Evolutionary conservation across 2,797 vertebrate species (phyloP).

Genomic region (Lagocephalus sceleratus): DNA sequence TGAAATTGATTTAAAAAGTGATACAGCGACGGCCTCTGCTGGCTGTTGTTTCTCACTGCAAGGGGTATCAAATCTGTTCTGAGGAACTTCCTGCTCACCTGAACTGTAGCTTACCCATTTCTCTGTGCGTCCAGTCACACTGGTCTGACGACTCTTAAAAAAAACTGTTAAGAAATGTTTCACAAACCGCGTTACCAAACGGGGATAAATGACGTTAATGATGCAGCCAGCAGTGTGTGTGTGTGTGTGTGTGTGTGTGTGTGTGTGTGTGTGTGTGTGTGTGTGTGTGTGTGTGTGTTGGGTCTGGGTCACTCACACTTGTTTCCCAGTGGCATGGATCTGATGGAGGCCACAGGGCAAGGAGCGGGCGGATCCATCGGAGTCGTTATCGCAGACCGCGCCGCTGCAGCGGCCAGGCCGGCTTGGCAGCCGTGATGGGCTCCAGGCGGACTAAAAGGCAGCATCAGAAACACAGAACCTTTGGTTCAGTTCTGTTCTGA

Average conservation of each 20-base stretch:
- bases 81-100: too few relatives aligned
- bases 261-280: too few relatives aligned
- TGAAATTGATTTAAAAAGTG: background rate
- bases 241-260: slow-evolving; percentile 38
- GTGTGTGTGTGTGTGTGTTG: slow-evolving; percentile 42
- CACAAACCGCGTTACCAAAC: slow-evolving; percentile 71
- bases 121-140: too few relatives aligned
- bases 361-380: slow-evolving; percentile 78
- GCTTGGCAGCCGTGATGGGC: slow-evolving; percentile 69
- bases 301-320: slow-evolving; percentile 70
- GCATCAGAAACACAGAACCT: slow-evolving; percentile 25
- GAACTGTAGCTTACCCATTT: too few relatives aligned
- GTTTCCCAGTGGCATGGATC: slow-evolving; percentile 78
- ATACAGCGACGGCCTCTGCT: slow-evolving; percentile 33
- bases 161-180: slow-evolving; percentile 57
- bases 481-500: background rate
- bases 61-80: background rate
- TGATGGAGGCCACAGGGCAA: slow-evolving; percentile 76
- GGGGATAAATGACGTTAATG: slow-evolving; percentile 73
- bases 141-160: slow-evolving; percentile 63
- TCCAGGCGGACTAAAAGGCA: slow-evolving; percentile 70
- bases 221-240: slow-evolving; percentile 46
- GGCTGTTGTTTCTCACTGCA: slow-evolving; percentile 22
- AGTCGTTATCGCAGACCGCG: slow-evolving; percentile 74
- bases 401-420: slow-evolving; percentile 66